A percentile compares a stretch with the other conserved stretches of the same genome.
These are phyloP conservation scores for Myiopsitta monachus DNA, from an alignment of 2,113 vertebrate species.

Conservation along the genomic window DNA sequence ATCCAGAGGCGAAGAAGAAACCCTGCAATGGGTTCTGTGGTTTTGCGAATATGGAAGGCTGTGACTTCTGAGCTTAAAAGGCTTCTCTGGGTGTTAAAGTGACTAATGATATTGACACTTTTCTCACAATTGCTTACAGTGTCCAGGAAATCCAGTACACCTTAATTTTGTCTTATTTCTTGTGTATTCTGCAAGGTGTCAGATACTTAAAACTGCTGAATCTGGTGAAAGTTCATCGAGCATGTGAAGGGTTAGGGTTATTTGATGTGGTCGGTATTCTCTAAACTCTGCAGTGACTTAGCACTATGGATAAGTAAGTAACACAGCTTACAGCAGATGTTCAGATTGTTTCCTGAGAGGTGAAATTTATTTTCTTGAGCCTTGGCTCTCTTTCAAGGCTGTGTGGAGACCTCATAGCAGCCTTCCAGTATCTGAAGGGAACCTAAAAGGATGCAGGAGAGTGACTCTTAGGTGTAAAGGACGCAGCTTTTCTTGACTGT, in stretches of 20 bases:
- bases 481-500: neutral
- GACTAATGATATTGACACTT: neutral
- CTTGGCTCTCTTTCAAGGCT: neutral
- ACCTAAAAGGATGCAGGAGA: neutral
- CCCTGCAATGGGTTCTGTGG: fast-evolving
- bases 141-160: neutral
- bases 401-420: neutral
- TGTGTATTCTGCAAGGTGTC: neutral
- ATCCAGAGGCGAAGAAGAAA: neutral
- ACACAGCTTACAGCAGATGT: neutral
- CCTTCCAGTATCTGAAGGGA: neutral
- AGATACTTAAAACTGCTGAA: neutral
- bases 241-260: neutral
- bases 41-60: neutral
- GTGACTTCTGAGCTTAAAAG: neutral
- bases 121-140: neutral
- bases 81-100: neutral
- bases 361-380: neutral
- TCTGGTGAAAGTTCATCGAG: neutral
- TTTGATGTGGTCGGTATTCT: neutral
- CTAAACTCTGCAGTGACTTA: neutral
- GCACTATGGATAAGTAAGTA: neutral
- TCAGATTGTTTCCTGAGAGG: neutral
- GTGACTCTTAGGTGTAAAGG: neutral
- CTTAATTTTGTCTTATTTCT: neutral